Base-by-base conservation (phyloP, 2,113 vertebrate species). In the Mus pahari region DNA sequence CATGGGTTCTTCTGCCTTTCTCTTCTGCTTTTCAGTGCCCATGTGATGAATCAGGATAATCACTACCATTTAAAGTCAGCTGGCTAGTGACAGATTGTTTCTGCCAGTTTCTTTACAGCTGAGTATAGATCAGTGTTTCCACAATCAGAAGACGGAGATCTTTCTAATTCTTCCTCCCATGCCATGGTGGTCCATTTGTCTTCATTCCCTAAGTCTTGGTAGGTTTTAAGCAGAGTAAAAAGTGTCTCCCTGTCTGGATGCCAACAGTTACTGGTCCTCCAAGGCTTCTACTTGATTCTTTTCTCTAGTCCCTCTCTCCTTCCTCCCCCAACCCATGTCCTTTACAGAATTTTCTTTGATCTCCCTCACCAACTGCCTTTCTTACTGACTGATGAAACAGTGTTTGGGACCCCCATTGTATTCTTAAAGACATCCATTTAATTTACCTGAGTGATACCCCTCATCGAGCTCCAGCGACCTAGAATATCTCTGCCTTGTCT, bases 371-470 rank as follows among this genome's bases (percentile, higher is more conserved):
- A 75, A 14, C 11, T 11, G 0, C 55, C 83, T 91, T 83, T 55
- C 66, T 94, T 87, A 88, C 50, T 92, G 86, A 90, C 68, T 73
- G 10, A 88, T 36, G 9, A 53, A 33, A 19, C 66, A 68, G 33
- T 31, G 64, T 36, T 36, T 68, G 31, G 66, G 33, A 16, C 31
- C 50, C 82, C 39, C 71, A 50, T 70, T 71, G 66, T 90, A 26
- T 86, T 79, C 55, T 87, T 9, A 64, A 96, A 95, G 93, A 16
- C 33, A 75, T 96, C 91, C 75, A 88, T 5, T 22, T 45, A 83
- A 36, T 79, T 90, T 31, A 26, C 78, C 13, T 24, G 33, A 89
- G 62, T 71, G 17, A 22, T 82, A 86, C 10, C 16, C 55, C 9
- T 64, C 48, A 17, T 75, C 75, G 74, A 95, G 22, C 28, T 89